Evolutionary conservation across 2,113 vertebrate species (phyloP).

Genomic region (Caloenas nicobarica): DNA sequence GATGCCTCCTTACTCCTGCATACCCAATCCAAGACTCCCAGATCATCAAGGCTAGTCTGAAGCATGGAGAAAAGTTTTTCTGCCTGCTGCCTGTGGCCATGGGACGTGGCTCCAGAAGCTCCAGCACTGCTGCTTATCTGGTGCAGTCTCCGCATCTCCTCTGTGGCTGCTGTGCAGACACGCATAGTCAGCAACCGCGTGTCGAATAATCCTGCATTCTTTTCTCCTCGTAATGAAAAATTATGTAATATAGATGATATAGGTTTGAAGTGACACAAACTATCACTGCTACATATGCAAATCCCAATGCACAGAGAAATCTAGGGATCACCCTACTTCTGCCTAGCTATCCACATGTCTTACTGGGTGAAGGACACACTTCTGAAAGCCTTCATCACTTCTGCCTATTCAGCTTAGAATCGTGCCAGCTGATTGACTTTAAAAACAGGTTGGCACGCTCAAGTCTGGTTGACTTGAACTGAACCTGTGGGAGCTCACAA

Average conservation of each 20-base stretch:
- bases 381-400: background rate
- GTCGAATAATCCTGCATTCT: background rate
- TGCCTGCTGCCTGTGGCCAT: background rate
- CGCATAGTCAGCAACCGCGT: background rate
- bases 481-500: fast-evolving
- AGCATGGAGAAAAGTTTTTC: background rate
- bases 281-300: background rate
- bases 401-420: background rate
- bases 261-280: background rate
- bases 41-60: background rate
- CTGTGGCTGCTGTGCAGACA: background rate
- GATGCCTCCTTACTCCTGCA: background rate
- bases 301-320: background rate
- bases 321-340: background rate
- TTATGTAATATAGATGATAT: background rate
- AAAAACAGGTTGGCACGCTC: background rate
- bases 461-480: background rate
- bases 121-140: background rate
- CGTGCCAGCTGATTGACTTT: background rate
- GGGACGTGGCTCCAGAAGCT: background rate
- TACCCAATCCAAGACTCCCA: background rate
- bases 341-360: background rate
- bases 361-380: background rate
- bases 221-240: background rate
- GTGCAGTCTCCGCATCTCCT: background rate